Conservation (phyloP, 2,113 vertebrate genomes). For the Anas platyrhynchos region DNA sequence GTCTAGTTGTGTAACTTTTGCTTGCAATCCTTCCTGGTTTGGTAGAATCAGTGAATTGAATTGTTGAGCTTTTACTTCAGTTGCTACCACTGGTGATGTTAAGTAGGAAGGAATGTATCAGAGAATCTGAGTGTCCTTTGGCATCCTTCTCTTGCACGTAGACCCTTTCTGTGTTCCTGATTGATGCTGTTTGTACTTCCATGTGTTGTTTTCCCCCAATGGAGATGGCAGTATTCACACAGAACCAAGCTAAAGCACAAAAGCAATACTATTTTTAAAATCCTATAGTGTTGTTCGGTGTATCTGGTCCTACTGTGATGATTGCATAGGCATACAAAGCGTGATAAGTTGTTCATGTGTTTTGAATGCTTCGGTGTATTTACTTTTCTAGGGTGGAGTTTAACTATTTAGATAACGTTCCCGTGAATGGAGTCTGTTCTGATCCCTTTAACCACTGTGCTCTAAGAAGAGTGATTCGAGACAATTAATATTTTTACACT, state of each 20-base stretch:
- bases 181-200: background rate
- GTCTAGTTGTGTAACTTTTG: background rate
- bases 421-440: background rate
- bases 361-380: background rate
- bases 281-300: fast-evolving
- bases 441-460: background rate
- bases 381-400: background rate
- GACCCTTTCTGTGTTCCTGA: fast-evolving
- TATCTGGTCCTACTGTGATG: background rate
- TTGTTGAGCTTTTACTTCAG: constrained; percentile 7
- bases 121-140: background rate
- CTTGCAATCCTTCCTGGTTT: background rate
- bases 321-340: fast-evolving
- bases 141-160: background rate
- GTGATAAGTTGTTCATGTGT: background rate
- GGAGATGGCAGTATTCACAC: background rate
- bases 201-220: too few species aligned
- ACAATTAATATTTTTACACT: background rate
- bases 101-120: background rate
- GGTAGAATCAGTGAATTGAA: background rate
- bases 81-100: background rate
- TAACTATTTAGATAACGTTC: background rate
- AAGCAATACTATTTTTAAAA: background rate
- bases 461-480: background rate
- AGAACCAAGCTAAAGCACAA: background rate